These are phyloP conservation scores for Pterophyllum scalare DNA, from an alignment of 2,113 vertebrate genomes.

Conservation along the genomic window DNA sequence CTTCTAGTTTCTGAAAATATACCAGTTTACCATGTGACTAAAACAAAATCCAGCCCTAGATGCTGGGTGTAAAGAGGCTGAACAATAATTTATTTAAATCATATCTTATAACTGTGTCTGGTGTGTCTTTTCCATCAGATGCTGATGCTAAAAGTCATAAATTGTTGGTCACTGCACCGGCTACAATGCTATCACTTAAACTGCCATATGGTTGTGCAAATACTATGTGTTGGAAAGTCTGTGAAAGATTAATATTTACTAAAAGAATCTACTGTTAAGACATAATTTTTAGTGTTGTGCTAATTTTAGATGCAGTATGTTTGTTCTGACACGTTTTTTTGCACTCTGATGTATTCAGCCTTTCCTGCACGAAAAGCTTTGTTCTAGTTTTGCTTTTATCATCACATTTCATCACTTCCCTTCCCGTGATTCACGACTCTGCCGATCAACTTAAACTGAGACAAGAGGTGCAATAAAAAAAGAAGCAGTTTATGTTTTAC, in stretches of 20 bases:
- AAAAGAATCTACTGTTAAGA: background rate
- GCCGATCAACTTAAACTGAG: slow-evolving; percentile 1
- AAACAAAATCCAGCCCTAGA: too few relatives aligned
- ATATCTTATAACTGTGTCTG: background rate
- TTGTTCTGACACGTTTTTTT: background rate
- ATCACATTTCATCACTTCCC: background rate
- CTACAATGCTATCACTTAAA: too few relatives aligned
- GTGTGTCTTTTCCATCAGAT: too few relatives aligned
- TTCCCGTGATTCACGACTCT: background rate
- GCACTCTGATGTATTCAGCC: slow-evolving; percentile 4
- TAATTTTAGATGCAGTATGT: slow-evolving; percentile 42
- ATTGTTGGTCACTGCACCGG: too few relatives aligned
- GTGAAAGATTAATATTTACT: background rate
- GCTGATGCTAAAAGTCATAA: too few relatives aligned
- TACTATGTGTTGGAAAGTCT: background rate
- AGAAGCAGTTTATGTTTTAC: background rate
- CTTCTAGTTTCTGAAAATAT: too few relatives aligned
- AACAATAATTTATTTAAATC: background rate
- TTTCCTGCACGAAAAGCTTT: slow-evolving; percentile 1
- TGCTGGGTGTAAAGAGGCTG: background rate
- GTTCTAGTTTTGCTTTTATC: slow-evolving; percentile 39
- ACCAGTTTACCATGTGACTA: too few relatives aligned
- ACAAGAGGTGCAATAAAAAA: background rate
- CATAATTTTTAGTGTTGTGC: background rate
- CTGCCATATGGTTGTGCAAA: background rate